Base-by-base conservation (phyloP, 2,888 invertebrate genomes). In the Crioceris asparagi region DNA sequence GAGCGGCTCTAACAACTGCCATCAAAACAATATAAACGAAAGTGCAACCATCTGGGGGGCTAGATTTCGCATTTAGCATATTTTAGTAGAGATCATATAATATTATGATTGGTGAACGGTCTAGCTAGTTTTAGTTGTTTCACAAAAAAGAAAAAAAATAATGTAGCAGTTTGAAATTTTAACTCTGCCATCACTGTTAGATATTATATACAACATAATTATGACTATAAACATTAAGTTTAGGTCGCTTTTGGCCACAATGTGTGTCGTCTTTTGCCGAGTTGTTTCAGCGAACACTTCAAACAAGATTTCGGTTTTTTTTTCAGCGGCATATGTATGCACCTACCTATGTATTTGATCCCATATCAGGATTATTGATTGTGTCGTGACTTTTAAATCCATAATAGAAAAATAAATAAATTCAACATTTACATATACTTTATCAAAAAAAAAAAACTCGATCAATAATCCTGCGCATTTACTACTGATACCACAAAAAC, bases 1-100 rank as follows among this genome's bases (percentile, higher is more conserved):
- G 40, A 45, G 48, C 45, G 52, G 55, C 53, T 49, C 51, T 49
- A 53, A 51, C 57, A 58, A 60, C 60, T 59, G 72, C 71, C 68
- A 58, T 53, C 54, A 52, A 49, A 26, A 29, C 34, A 35, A 43
- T 40, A 29, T 10, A 29, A 29, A 29, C n/a, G 14, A 29, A 11
- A 29, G 6, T 7, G 11, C 11, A 29, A 6, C 6, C 8, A 21
- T 21, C 21, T 7, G 6, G 7, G 10, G 21, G 21, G 21, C 7
- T 7, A 21, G 6, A 14, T 7, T 31, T 31, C 14, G 8, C 11
- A 12, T 17, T 7, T 17, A 16, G 14, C 6, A 43, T 38, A 35
- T 36, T 31, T 30, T 35, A 40, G 40, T 43, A 41, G 41, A n/a
- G n/a, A n/a, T n/a, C n/a, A n/a, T n/a, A n/a, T n/a, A n/a, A n/a